Evolutionary conservation across 2,113 vertebrate genomes (phyloP), one percentile per base, ranked within the genome.

Genomic region (Parus major): DNA sequence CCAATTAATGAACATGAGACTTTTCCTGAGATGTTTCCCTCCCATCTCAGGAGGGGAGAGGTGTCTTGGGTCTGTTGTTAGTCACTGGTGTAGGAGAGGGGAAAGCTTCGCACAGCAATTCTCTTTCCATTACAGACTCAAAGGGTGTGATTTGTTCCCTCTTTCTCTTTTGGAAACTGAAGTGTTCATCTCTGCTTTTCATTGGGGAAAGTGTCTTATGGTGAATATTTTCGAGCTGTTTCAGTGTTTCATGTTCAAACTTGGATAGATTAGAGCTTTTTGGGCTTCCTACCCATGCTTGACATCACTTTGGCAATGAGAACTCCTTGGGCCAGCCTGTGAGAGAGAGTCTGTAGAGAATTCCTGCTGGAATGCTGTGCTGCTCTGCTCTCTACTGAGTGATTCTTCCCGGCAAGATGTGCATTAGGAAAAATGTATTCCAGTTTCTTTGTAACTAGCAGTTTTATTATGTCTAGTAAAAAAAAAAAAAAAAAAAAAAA

Each of bases 221-320:
- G 65, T 75, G 78, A 95, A 71, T 78, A 56, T 64, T 92, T 96
- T 18, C 88, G 85, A 71, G 56, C 71, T 71, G 41, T 82, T 93
- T 81, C 49, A 81, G 41, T n/a, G 2, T 86, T 86, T 78, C 66
- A 83, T 83, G 60, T 79, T 88, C 69, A 76, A 68, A 92, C 56
- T 75, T 88, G 90, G 72, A 68, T 2, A 84, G 60, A 77, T 71
- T 60, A 33, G 60, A 50, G 64, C 20, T 92, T 93, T 95, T 78
- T 49, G 76, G 44, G 49, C 78, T 94, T 94, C 82, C 88, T 88
- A 93, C 64, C 85, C 64, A 9, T 70, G 33, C 60, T 60, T 93
- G 68, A 96, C 90, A 79, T 95, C 86, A 88, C 52, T 94, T 81
- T 86, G 82, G 90, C 86, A 86, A 28, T n/a, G 63, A 44, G 84